Conservation (phyloP, 2,113 vertebrate genomes). For the Prochilodus magdalenae region DNA sequence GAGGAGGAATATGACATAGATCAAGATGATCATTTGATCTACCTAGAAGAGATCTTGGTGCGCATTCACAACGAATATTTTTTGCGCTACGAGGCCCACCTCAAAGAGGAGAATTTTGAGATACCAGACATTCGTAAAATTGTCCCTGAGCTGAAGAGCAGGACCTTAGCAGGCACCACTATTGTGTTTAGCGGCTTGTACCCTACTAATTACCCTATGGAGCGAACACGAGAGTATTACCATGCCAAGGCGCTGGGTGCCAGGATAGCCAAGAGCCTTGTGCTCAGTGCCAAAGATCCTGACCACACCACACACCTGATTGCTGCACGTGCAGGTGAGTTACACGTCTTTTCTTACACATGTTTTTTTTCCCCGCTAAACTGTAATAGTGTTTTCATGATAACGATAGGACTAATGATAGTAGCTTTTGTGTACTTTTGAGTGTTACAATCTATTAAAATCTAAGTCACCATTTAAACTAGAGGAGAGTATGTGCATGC, state of each 20-base stretch:
- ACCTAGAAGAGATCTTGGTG: slow-evolving; percentile 93
- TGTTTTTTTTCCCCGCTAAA: too few species aligned
- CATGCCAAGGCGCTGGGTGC: slow-evolving; percentile 93
- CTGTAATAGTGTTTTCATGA: background rate
- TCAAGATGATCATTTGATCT: slow-evolving; percentile 91
- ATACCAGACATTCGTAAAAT: slow-evolving; percentile 92
- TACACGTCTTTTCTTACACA: background rate
- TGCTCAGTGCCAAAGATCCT: slow-evolving; percentile 80
- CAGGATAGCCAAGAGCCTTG: slow-evolving; percentile 83
- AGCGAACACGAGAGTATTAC: slow-evolving; percentile 92
- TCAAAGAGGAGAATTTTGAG: slow-evolving; percentile 79
- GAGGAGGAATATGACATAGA: slow-evolving; percentile 86
- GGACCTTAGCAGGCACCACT: slow-evolving; percentile 83
- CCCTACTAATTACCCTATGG: slow-evolving; percentile 93
- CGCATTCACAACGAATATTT: slow-evolving; percentile 93
- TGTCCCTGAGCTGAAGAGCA: slow-evolving; percentile 91
- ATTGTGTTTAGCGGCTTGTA: slow-evolving; percentile 94
- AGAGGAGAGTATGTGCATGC: too few species aligned
- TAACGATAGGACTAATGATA: too few species aligned
- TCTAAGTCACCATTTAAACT: too few species aligned
- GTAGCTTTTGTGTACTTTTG: too few species aligned
- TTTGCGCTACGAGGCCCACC: slow-evolving; percentile 83
- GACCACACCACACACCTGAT: slow-evolving; percentile 89
- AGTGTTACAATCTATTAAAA: too few species aligned
- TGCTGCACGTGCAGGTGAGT: slow-evolving; percentile 89